phyloP scores from a whole-genome alignment of 2,888 invertebrate species.

The Leptopilina myrica region DNA sequence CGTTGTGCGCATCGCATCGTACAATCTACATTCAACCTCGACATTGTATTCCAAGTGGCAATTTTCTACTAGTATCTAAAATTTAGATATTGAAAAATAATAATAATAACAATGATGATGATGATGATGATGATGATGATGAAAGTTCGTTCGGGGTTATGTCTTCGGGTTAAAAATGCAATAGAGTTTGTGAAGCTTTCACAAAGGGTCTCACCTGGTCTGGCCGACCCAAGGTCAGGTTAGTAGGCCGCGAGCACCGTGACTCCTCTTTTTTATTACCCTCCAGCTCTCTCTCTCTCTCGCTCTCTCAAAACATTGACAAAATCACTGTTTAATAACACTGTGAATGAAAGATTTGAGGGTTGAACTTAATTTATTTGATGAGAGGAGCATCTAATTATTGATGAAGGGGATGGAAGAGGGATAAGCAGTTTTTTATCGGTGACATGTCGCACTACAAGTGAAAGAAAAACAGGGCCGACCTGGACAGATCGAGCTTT shows the following conservation, averaged over 20 bases:
- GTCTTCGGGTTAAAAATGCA: no score
- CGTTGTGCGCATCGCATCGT: neutral
- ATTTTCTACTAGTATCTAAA: no score
- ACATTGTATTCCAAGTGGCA: neutral
- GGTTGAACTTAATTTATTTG: neutral
- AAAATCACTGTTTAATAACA: neutral
- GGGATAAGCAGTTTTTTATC: conserved; percentile 21
- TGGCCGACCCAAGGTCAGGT: conserved; percentile 74
- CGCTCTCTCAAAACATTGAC: no score
- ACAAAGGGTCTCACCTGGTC: conserved; percentile 67
- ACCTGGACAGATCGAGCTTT: conserved; percentile 65
- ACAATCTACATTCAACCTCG: neutral
- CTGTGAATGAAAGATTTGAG: neutral
- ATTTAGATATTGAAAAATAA: no score
- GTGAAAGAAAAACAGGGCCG: conserved; percentile 35
- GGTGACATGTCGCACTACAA: conserved; percentile 13
- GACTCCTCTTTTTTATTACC: conserved; percentile 47
- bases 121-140: no score
- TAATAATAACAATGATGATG: no score
- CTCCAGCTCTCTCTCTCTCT: conserved; percentile 30
- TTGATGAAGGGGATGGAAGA: conserved; percentile 9
- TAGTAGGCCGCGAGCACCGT: conserved; percentile 68
- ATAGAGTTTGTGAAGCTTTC: neutral
- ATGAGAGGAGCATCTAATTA: neutral
- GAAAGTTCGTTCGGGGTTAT: no score